Evolutionary conservation across 2,113 vertebrate genomes (phyloP).

Genomic region (Sphaerodactylus townsendi): DNA sequence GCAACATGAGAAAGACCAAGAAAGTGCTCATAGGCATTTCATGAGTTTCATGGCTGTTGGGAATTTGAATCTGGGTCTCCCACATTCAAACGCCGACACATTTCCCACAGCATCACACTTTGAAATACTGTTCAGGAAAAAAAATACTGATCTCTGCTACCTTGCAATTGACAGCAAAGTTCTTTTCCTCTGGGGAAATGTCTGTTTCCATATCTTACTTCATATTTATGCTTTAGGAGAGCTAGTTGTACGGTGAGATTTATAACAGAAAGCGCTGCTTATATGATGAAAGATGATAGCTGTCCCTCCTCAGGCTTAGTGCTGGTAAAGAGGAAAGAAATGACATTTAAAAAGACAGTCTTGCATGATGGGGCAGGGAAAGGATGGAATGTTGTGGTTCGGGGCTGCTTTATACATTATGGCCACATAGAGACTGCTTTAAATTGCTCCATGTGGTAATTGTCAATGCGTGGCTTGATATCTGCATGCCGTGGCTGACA

Average conservation of each 20-base stretch:
- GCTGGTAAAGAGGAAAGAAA: neutral
- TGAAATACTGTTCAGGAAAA: neutral
- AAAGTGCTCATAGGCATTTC: neutral
- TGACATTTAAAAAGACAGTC: slow-evolving; percentile 16
- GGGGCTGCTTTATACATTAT: neutral
- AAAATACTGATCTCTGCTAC: slow-evolving; percentile 24
- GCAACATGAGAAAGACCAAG: neutral
- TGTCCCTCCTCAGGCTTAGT: slow-evolving; percentile 1
- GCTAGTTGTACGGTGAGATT: neutral
- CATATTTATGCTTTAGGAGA: slow-evolving; percentile 10
- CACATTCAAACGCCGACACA: neutral
- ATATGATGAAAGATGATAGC: slow-evolving; percentile 8
- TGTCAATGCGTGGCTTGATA: neutral
- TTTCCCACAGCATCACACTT: neutral
- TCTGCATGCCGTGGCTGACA: neutral
- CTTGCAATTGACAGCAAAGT: slow-evolving; percentile 17
- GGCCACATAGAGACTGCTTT: neutral
- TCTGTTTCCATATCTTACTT: neutral
- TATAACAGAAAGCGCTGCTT: slow-evolving; percentile 3
- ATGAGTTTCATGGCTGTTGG: neutral
- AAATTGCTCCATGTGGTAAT: neutral
- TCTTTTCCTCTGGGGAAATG: neutral
- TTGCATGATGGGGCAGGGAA: neutral
- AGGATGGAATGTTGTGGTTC: neutral
- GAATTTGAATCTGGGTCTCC: neutral